Conservation (phyloP, 2,888 invertebrate genomes). For the Lucinisca nassula region DNA sequence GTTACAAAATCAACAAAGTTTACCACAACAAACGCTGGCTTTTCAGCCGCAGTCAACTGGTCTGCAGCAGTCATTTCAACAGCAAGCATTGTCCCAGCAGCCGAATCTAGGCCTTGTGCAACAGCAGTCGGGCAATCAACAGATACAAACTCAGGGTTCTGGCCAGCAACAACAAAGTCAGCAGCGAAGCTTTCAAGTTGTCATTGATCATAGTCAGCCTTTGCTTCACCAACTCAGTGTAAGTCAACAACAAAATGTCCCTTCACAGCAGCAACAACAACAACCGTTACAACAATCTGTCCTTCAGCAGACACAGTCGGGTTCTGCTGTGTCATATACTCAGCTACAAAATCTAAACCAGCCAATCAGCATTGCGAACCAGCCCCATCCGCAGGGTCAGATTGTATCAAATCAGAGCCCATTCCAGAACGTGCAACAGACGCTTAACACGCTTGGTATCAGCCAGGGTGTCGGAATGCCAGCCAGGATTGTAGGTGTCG, state of each 20-base stretch:
- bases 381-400: neutral
- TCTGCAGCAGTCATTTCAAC: neutral
- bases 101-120: neutral
- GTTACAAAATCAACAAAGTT: neutral
- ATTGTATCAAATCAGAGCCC: neutral
- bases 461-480: neutral
- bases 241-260: neutral
- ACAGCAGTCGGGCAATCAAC: neutral
- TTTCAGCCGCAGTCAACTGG: neutral
- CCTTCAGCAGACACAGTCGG: neutral
- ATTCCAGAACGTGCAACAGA: constrained; percentile 1
- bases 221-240: neutral
- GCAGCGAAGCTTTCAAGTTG: neutral
- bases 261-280: neutral
- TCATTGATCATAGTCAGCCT: constrained; percentile 1
- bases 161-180: neutral
- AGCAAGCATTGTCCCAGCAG: neutral
- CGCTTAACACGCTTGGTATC: neutral
- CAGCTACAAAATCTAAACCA: neutral
- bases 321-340: neutral
- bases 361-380: neutral
- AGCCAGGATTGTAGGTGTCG: neutral
- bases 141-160: neutral
- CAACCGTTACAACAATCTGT: neutral
- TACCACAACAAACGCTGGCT: neutral